Evolutionary conservation across 2,797 vertebrate genomes (phyloP).

Genomic region (Acipenser transmontanus): DNA sequence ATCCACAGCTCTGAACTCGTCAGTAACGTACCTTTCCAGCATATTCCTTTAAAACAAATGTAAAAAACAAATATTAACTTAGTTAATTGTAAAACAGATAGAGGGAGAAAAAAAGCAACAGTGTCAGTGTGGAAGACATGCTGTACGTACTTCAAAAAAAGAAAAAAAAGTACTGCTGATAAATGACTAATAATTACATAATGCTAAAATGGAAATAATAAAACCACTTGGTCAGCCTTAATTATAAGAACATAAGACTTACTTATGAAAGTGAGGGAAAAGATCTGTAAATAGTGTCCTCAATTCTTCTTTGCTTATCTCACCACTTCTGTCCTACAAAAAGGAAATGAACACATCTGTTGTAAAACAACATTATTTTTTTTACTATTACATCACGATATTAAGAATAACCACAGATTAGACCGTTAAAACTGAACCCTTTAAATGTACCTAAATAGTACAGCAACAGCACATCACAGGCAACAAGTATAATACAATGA

Average conservation of each 20-base stretch:
- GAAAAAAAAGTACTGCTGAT: no score
- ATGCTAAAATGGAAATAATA: no score
- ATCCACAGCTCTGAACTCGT: constrained; percentile 49
- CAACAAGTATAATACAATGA: no score
- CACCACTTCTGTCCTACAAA: constrained; percentile 45
- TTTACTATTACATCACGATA: neutral
- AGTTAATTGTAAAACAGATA: no score
- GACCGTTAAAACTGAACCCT: neutral
- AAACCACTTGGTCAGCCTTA: no score
- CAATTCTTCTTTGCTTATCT: constrained; percentile 41
- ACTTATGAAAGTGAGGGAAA: constrained; percentile 52
- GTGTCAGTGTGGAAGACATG: no score
- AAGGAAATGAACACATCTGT: neutral
- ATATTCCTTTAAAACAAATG: constrained; percentile 44
- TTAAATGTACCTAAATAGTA: neutral
- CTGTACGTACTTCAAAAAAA: no score
- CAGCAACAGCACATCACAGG: no score
- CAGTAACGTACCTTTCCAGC: constrained; percentile 49
- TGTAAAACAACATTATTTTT: no score
- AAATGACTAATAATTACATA: no score
- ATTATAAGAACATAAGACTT: constrained; percentile 13
- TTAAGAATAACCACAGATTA: neutral
- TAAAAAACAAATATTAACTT: neutral
- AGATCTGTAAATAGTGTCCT: constrained; percentile 49
- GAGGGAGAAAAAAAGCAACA: no score